Evolutionary conservation across 2,113 vertebrate species (phyloP).

Genomic region (Thryonomys swinderianus): DNA sequence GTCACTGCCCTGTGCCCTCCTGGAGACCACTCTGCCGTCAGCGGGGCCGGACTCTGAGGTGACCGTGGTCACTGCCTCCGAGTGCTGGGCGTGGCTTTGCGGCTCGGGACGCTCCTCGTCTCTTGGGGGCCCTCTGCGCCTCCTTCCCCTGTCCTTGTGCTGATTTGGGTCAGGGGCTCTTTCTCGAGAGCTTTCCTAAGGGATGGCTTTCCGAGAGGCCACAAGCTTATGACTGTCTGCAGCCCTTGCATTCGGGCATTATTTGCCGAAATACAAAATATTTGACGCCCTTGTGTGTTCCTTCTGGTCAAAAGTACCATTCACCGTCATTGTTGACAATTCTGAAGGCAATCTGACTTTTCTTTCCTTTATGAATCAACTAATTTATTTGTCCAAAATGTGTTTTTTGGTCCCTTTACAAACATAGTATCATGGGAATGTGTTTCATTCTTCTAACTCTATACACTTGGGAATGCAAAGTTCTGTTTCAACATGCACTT

Average conservation of each 20-base stretch:
- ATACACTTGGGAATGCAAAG: fast-evolving
- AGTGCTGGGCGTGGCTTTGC: not conserved
- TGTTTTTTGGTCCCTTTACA: not conserved
- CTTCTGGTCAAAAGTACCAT: not conserved
- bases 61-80: not conserved
- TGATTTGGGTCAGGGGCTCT: not conserved
- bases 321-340: not conserved
- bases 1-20: too few species aligned
- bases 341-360: not conserved
- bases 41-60: not conserved
- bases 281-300: not conserved
- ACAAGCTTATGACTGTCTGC: not conserved
- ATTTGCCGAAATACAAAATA: not conserved
- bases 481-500: fast-evolving
- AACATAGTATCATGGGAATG: too few species aligned
- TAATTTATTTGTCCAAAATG: not conserved
- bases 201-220: too few species aligned
- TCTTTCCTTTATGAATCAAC: not conserved
- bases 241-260: not conserved
- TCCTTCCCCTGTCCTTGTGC: not conserved
- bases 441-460: not conserved
- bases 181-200: not conserved
- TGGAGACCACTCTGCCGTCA: not conserved
- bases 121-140: not conserved
- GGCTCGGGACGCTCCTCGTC: fast-evolving